Base-by-base conservation (phyloP, 1,140 invertebrate genomes). In the Nymphalis io region DNA sequence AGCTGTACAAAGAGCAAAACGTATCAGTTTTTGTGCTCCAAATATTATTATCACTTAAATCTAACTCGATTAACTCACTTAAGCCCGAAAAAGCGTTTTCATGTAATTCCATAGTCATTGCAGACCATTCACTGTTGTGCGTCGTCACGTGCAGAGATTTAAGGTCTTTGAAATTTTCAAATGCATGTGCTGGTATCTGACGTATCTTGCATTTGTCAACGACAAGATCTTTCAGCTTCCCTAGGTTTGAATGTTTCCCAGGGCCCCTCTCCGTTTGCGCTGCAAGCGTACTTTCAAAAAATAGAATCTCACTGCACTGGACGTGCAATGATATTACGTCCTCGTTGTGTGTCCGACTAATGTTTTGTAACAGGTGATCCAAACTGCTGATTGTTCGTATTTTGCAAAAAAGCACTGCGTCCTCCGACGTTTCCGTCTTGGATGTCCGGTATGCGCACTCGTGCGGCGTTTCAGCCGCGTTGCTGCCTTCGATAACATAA, bases 191-290 rank as follows among this genome's bases (percentile, higher is more conserved):
- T 12, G 96, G 95, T 70, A 97, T 92, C 80, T 94, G 93, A 12
- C 95, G 93, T 76, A 97, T 95, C 89, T 96, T 96, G 87, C 96
- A 97, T 78, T 94, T 94, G 76, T 96, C 96, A 68, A 97, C 93
- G 55, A 93, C 91, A 15, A 97, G 92, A 69, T 96, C 94, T 73
- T 94, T 91, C 42, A 97, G 89, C 59, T 94, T 90, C 15, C 81
- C 80, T 23, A 89, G 76, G 68, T 80, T 87, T 12, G 92, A 77
- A 73, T 89, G 74, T 93, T 88, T 90, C 46, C 79, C 81, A 6
- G 83, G 60, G 1, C 73, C 62, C 69, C 85, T 84, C 20, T 88
- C 85, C 0, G 87, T 69, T 21, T 88, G 85, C 59, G 87, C 82
- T 44, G 79, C 80, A 20, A 96, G 86, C 60, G 94, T 93, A 81